Evolutionary conservation across 2,113 vertebrate species (phyloP), one percentile per base, ranked within the genome.

Genomic region (Halichoeres trimaculatus): DNA sequence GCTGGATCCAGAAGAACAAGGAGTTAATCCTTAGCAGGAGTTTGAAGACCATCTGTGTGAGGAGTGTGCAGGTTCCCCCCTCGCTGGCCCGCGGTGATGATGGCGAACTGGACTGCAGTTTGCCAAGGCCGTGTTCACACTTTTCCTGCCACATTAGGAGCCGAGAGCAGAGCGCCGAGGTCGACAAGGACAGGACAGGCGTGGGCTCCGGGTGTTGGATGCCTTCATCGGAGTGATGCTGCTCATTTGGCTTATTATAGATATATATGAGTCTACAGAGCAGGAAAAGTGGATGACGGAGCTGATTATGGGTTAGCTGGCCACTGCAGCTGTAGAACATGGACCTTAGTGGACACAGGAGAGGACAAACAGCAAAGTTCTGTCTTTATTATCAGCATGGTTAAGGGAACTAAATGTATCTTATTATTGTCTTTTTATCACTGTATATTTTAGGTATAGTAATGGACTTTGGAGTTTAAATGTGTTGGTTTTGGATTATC

Each of bases 221-320:
- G 78, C 63, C 71, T 67, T 85, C 79, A 62, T 60, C 1, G 60
- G 52, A 11, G 50, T 75, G 63, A 89, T 85, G 86, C 86, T 85
- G 47, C 60, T 76, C 19, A 19, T 76, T 84, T 86, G 83, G 80
- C 87, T 81, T 73, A 22, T 84, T 62, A 74, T 40, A 66, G 38
- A 17, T 30, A 59, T 75, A 79, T 80, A 76, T 23, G 70, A 83
- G 54, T 43, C 81, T 67, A 81, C 73, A 81, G 78, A 61, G 53
- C 65, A 83, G 76, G 80, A 79, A 85, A 87, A 68, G 86, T 63
- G 82, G 78, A 79, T 66, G 52, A 63, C 76, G 57, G 66, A 80
- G 85, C 83, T 91, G 80, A 89, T 89, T 92, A 86, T 83, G 71
- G 69, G 70, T 78, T 92, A 84, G 85, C 83, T 67, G 72, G 72